Evolutionary conservation across 2,888 invertebrate species (phyloP).

Genomic region (Pterostichus madidus): DNA sequence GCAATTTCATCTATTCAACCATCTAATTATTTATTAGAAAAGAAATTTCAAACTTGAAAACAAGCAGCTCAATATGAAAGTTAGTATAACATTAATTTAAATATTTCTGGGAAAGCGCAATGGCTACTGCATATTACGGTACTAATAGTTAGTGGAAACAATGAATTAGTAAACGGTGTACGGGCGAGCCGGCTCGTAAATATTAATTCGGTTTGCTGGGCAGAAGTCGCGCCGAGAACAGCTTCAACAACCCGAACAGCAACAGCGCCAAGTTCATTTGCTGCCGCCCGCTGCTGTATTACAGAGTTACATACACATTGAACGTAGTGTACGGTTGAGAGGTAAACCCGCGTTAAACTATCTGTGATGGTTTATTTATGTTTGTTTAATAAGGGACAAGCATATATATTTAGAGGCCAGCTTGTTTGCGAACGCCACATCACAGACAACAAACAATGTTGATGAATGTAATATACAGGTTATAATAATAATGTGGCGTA

Average conservation of each 20-base stretch:
- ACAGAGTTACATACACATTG: background rate
- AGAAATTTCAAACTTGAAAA: background rate
- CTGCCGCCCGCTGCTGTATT: background rate
- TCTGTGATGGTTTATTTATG: constrained; percentile 52
- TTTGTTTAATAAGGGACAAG: constrained; percentile 54
- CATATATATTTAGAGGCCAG: constrained; percentile 48
- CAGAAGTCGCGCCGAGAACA: constrained; percentile 19
- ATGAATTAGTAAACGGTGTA: constrained; percentile 49
- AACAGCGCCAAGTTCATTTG: background rate
- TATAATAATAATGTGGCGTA: background rate
- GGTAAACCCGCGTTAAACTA: constrained; percentile 26
- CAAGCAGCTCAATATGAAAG: background rate
- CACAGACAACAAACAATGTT: constrained; percentile 16
- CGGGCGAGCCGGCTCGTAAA: constrained; percentile 52
- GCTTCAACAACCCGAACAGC: too few species aligned
- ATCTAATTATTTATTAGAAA: background rate
- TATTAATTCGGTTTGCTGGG: constrained; percentile 52
- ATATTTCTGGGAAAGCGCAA: background rate
- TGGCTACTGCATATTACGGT: constrained; percentile 1
- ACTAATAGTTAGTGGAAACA: constrained; percentile 42
- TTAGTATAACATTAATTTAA: background rate
- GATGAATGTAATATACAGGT: constrained; percentile 43
- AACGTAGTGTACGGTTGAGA: background rate
- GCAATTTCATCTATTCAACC: too few species aligned
- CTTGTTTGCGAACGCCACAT: constrained; percentile 26